A percentile compares a stretch with the other conserved stretches of the same genome.
Evolutionary conservation across 2,888 invertebrate genomes (phyloP).

Genomic region (Galerucella pusilla): DNA sequence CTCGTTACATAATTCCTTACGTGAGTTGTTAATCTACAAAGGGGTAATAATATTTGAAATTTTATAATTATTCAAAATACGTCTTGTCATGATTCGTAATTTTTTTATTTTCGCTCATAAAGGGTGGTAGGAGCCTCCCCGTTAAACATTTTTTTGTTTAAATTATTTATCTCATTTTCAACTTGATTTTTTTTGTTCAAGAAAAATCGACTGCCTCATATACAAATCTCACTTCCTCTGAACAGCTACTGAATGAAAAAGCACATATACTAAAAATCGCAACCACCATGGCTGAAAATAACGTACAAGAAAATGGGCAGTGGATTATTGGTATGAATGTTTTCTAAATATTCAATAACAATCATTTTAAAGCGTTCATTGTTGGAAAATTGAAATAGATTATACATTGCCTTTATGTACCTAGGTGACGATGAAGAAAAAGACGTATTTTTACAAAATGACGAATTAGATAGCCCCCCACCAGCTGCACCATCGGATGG

Average conservation of each 20-base stretch:
- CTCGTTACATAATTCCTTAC: background rate
- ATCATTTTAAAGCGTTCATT: background rate
- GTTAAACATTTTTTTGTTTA: too few relatives aligned
- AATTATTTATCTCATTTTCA: background rate
- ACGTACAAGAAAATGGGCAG: constrained; percentile 43
- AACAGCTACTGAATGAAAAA: constrained; percentile 20
- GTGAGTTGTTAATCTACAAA: background rate
- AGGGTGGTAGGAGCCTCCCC: too few relatives aligned
- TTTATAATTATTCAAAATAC: background rate
- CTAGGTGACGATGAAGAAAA: constrained; percentile 55
- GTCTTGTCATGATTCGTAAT: too few relatives aligned
- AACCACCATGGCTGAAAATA: constrained; percentile 46
- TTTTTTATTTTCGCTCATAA: too few relatives aligned
- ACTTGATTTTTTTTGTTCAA: constrained; percentile 6
- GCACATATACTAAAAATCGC: background rate
- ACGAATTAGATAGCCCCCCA: constrained; percentile 55
- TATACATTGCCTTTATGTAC: too few relatives aligned
- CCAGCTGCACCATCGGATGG: constrained; percentile 65
- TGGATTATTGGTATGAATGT: constrained; percentile 50
- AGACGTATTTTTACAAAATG: constrained; percentile 67
- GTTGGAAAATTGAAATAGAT: too few relatives aligned
- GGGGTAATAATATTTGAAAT: background rate
- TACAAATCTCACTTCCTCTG: background rate
- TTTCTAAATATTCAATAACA: background rate
- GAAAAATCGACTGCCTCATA: background rate